A percentile compares a stretch with the other conserved stretches of the same genome.
These are phyloP conservation scores for Nesidiocoris tenuis DNA, from an alignment of 2,888 invertebrate species.

Conservation along the genomic window DNA sequence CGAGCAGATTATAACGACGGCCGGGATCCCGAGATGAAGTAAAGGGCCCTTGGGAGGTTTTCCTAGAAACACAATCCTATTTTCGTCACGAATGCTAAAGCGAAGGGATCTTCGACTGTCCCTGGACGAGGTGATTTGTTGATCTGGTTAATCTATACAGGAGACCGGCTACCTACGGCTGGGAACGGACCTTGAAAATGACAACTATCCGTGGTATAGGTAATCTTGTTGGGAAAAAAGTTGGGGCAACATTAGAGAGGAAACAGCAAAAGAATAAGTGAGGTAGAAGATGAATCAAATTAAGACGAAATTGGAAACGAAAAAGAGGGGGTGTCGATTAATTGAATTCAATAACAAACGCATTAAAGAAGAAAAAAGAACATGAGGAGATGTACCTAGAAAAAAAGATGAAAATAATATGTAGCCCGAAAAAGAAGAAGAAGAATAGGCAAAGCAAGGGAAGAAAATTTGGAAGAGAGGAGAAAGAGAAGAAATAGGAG, in stretches of 20 bases:
- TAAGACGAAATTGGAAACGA: no score
- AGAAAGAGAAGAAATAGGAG: constrained; percentile 8
- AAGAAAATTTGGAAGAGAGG: background rate
- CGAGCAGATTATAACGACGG: background rate
- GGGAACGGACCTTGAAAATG: no score
- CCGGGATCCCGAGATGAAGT: background rate
- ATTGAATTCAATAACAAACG: no score
- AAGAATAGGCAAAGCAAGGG: background rate
- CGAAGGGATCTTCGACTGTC: constrained; percentile 16
- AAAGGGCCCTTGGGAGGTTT: constrained; percentile 12
- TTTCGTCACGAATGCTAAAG: constrained; percentile 7
- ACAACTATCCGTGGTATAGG: no score
- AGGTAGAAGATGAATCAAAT: no score
- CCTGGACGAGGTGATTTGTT: constrained; percentile 11
- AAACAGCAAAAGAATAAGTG: no score
- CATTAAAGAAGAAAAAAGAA: no score
- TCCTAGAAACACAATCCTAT: constrained; percentile 19
- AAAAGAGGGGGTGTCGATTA: no score
- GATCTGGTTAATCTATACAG: constrained; percentile 10
- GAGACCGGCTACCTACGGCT: background rate
- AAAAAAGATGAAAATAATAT: no score
- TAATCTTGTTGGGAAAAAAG: no score
- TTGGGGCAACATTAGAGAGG: no score
- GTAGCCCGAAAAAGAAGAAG: background rate
- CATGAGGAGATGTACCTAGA: no score